Evolutionary conservation across 2,888 invertebrate genomes (phyloP), one percentile per base, ranked within the genome.

Genomic region (Palloptera scutellata): DNA sequence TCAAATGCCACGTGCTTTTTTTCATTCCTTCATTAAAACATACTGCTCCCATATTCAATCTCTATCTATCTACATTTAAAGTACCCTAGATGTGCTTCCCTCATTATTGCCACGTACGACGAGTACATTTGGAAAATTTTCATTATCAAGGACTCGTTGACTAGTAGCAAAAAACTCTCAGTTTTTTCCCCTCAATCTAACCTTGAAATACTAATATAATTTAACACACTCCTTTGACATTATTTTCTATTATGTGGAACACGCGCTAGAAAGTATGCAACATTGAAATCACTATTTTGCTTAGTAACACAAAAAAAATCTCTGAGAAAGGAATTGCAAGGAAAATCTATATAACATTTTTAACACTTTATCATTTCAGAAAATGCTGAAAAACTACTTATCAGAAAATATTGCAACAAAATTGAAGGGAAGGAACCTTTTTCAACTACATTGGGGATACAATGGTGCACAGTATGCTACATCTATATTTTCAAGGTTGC

Each of bases 81-180:
- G 30, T 30, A 30, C 30, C 30, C 30, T 30, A 30, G 30, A 30
- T 30, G 30, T 30, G 30, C 30, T 30, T 30, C 30, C 30, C 30
- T 30, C 30, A 30, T 30, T 30, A 30, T 30, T 30, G 30, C 30
- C 30, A 30, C 30, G 3, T 30, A 30, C 30, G 30, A 2, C 30
- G 6, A 2, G 3, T 30, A 30, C 30, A 30, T 30, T 51, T 57
- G 41, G 17, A n/a, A 8, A n/a, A 68, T 57, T 51, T 70, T 68
- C 70, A 70, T 66, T 66, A 68, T 70, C 70, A 70, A 68, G 68
- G 57, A 54, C 62, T 63, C 61, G 61, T 68, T 66, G 42, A 58
- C 62, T 30, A 64, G 55, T 41, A 55, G 57, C 51, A 43, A 61
- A 60, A 55, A 65, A 68, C 65, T 64, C 43, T 42, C 59, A 66